A percentile compares a stretch with the other conserved stretches of the same genome.
These are phyloP conservation scores for Magallana angulata DNA, from an alignment of 1,140 invertebrate genomes.

Conservation along the genomic window DNA sequence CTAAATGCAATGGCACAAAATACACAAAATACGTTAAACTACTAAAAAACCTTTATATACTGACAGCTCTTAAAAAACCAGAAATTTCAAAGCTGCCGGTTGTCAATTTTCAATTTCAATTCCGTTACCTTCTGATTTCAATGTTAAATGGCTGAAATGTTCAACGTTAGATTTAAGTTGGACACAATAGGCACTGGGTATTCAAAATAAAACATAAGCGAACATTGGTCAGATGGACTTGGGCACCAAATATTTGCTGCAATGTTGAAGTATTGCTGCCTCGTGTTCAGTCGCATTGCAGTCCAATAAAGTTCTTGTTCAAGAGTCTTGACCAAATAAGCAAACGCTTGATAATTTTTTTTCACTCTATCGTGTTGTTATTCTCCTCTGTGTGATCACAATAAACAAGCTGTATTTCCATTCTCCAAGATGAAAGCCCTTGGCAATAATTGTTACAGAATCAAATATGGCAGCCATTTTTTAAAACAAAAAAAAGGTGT, in stretches of 20 bases:
- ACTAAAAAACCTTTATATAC: not conserved
- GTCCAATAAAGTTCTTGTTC: not conserved
- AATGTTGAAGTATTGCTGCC: constrained; percentile 22
- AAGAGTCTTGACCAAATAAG: not conserved
- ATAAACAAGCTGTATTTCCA: constrained; percentile 24
- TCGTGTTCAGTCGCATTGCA: not conserved
- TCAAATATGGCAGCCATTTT: constrained; percentile 33
- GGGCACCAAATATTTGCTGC: constrained; percentile 34
- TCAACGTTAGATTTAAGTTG: not conserved
- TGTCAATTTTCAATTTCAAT: not conserved
- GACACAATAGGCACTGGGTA: constrained; percentile 34
- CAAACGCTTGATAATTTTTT: not conserved
- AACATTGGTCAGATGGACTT: constrained; percentile 32
- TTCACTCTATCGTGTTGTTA: not conserved
- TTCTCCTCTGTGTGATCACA: not conserved
- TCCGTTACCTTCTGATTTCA: not conserved
- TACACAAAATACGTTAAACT: constrained; percentile 15
- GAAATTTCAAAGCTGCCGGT: constrained; percentile 37
- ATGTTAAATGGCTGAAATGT: constrained; percentile 24
- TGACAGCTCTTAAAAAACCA: not conserved
- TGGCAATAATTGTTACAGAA: constrained; percentile 33
- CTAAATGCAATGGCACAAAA: constrained; percentile 33
- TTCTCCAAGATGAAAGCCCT: constrained; percentile 26
- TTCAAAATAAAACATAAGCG: constrained; percentile 14
- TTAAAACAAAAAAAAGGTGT: constrained; percentile 17